A percentile compares a stretch with the other conserved stretches of the same genome.
phyloP scores from a whole-genome alignment of 2,888 invertebrate species.

The Stenotaenia linearis region DNA sequence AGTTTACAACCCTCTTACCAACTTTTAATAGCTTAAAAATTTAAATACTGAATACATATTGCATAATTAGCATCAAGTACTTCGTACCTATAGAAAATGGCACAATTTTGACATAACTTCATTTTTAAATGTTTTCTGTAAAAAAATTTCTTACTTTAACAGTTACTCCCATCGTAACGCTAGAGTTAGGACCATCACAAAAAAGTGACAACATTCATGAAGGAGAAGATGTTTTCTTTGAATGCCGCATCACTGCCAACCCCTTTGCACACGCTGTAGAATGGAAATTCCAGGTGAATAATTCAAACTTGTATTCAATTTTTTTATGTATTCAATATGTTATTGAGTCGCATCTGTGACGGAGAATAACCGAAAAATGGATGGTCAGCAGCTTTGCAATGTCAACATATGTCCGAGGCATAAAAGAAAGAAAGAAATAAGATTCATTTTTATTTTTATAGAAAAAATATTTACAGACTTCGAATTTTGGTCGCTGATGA shows the following conservation, averaged over 20 bases:
- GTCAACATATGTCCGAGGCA: neutral
- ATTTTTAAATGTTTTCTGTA: too few relatives aligned
- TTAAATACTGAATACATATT: too few relatives aligned
- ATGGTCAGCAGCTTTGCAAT: conserved; percentile 18
- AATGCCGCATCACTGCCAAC: conserved; percentile 84
- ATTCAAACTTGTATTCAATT: neutral
- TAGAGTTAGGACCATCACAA: conserved; percentile 75
- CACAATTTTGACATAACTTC: too few relatives aligned
- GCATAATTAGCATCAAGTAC: too few relatives aligned
- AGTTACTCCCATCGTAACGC: conserved; percentile 79
- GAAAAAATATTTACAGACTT: neutral
- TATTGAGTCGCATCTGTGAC: neutral
- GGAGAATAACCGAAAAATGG: neutral
- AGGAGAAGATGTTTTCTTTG: conserved; percentile 87
- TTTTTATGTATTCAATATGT: neutral
- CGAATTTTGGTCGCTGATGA: conserved; percentile 5
- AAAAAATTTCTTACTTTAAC: too few relatives aligned
- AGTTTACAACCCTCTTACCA: too few relatives aligned
- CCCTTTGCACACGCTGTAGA: conserved; percentile 75
- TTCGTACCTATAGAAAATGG: too few relatives aligned
- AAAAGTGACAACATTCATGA: conserved; percentile 84
- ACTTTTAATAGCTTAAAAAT: too few relatives aligned
- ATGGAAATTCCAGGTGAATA: conserved; percentile 73
- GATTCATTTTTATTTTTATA: neutral
- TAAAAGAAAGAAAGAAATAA: neutral